Evolutionary conservation across 1,140 invertebrate genomes (phyloP).

Genomic region (Saccostrea glomerata): DNA sequence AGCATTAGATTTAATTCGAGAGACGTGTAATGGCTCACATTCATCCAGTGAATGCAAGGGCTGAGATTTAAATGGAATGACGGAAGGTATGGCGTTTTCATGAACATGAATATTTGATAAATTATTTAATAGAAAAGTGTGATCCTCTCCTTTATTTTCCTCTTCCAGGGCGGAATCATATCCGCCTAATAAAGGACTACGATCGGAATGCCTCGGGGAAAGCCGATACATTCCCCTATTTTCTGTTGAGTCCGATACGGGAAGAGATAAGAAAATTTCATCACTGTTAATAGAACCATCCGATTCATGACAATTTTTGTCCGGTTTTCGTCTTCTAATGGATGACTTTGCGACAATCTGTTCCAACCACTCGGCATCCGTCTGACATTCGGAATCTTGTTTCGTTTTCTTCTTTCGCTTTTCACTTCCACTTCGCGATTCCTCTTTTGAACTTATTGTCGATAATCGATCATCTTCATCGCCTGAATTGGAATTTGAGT

Average conservation of each 20-base stretch:
- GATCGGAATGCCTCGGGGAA: constrained; percentile 46
- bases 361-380: constrained; percentile 57
- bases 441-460: constrained; percentile 61
- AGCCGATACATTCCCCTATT: constrained; percentile 48
- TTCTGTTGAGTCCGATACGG: constrained; percentile 44
- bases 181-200: constrained; percentile 45
- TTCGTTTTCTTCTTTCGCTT: constrained; percentile 49
- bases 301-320: constrained; percentile 41
- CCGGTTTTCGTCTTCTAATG: constrained; percentile 22
- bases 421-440: constrained; percentile 46
- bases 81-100: not conserved
- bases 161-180: constrained; percentile 1
- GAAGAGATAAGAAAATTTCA: constrained; percentile 57
- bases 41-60: not conserved
- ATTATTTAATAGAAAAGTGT: not conserved
- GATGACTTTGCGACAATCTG: constrained; percentile 1
- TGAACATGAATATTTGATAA: not conserved
- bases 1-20: not conserved
- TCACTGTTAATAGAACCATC: constrained; percentile 57
- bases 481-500: constrained; percentile 43
- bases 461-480: constrained; percentile 59
- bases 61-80: not conserved
- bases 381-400: constrained; percentile 63
- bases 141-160: not conserved
- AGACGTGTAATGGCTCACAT: not conserved